phyloP scores from a whole-genome alignment of 2,113 vertebrate species.

The Phycodurus eques region DNA sequence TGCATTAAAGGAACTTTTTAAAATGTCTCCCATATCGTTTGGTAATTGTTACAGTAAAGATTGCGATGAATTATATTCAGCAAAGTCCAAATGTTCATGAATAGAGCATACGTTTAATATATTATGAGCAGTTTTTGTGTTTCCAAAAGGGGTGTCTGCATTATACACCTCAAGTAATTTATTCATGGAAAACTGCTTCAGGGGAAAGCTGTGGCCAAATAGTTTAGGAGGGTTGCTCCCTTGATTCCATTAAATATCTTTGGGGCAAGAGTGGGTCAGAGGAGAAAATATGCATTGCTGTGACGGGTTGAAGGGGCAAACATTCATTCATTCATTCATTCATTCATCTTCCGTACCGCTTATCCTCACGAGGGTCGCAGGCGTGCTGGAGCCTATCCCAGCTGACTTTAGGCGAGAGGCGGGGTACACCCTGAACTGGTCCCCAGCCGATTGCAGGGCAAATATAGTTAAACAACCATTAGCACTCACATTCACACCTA shows the following conservation, averaged over 20 bases:
- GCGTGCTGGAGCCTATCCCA: too few relatives aligned
- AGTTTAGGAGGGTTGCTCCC: not conserved
- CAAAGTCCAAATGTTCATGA: not conserved
- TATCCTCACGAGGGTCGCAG: too few relatives aligned
- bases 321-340: too few relatives aligned
- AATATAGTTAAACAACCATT: too few relatives aligned
- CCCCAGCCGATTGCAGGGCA: too few relatives aligned
- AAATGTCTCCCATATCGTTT: not conserved
- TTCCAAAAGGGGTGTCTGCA: not conserved
- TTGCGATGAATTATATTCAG: not conserved
- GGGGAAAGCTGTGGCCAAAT: slow-evolving; percentile 1
- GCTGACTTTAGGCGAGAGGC: too few relatives aligned
- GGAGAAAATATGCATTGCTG: not conserved
- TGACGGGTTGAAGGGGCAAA: not conserved
- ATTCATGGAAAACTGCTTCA: slow-evolving; percentile 1
- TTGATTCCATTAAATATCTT: not conserved
- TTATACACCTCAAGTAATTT: not conserved
- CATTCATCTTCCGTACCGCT: too few relatives aligned
- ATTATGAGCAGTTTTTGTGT: slow-evolving; percentile 1
- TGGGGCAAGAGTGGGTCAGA: not conserved
- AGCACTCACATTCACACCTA: too few relatives aligned
- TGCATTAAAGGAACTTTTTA: not conserved
- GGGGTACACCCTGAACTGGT: too few relatives aligned
- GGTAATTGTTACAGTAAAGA: not conserved
- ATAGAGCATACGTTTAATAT: slow-evolving; percentile 4